Evolutionary conservation across 2,888 invertebrate genomes (phyloP).

Genomic region (Clistopyga incitator): DNA sequence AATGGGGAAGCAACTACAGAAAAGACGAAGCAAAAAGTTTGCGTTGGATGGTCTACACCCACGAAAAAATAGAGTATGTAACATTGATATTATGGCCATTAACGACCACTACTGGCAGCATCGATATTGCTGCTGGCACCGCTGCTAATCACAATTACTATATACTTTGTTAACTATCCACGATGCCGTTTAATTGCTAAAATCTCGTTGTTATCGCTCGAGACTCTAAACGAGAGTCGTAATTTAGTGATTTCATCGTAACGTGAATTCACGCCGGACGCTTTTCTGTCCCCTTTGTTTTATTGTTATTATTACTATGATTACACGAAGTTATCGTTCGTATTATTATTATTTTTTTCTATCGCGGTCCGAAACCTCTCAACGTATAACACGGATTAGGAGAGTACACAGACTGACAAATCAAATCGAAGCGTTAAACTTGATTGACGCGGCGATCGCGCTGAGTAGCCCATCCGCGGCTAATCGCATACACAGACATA

Average conservation of each 20-base stretch:
- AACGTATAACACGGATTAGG: constrained; percentile 76
- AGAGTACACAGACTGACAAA: constrained; percentile 83
- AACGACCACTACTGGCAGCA: constrained; percentile 24
- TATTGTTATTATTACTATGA: constrained; percentile 25
- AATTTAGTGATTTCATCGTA: constrained; percentile 33
- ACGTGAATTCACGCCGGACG: constrained; percentile 13
- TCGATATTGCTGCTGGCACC: constrained; percentile 39
- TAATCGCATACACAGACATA: neutral
- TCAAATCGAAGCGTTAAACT: constrained; percentile 80
- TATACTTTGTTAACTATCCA: constrained; percentile 10
- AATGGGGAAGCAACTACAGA: neutral
- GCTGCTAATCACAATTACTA: constrained; percentile 40
- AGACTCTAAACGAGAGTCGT: constrained; percentile 23
- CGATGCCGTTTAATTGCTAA: constrained; percentile 20
- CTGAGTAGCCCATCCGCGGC: constrained; percentile 47
- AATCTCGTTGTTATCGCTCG: constrained; percentile 10
- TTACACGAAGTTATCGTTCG: constrained; percentile 7
- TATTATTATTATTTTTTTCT: constrained; percentile 32
- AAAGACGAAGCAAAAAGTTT: constrained; percentile 1
- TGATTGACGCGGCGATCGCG: constrained; percentile 74
- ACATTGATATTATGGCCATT: constrained; percentile 29
- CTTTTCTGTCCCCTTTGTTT: constrained; percentile 16
- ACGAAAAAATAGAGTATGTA: constrained; percentile 32
- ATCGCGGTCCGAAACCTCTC: constrained; percentile 60
- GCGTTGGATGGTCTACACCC: neutral